Percentiles rank a stretch among this genome's conserved stretches.
These are phyloP conservation scores for Eupeodes corollae DNA, from an alignment of 1,140 invertebrate genomes.

Conservation along the genomic window DNA sequence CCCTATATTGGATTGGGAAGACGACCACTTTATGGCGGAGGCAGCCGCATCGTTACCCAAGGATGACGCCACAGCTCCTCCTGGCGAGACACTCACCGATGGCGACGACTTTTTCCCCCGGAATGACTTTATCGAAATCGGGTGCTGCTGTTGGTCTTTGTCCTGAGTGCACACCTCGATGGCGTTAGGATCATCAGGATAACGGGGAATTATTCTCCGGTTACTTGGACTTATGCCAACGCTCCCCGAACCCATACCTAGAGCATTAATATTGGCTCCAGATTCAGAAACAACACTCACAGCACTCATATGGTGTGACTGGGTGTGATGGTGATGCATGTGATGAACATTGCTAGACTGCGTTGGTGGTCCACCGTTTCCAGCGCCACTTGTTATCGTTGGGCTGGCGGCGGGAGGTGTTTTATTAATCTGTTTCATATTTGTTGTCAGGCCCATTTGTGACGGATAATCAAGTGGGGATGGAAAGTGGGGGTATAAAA, in stretches of 20 bases:
- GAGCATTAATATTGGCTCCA: not conserved
- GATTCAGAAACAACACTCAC: not conserved
- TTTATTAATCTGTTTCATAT: not conserved
- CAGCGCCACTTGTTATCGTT: not conserved
- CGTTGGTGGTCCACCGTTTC: not conserved
- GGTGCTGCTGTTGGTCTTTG: conserved; percentile 13
- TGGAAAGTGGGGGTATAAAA: not conserved
- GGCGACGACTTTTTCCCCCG: not conserved
- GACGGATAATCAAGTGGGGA: conserved; percentile 1
- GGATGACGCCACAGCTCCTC: conserved; percentile 15
- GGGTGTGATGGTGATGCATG: conserved; percentile 2
- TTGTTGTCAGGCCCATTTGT: conserved; percentile 1
- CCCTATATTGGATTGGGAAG: conserved; percentile 9
- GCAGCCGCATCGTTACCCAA: not conserved
- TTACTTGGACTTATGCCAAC: not conserved
- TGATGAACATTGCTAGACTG: not conserved
- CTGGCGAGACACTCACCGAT: conserved; percentile 9
- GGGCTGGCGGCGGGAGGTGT: not conserved
- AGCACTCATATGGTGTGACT: conserved; percentile 4
- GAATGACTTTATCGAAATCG: conserved; percentile 1
- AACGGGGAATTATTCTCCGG: conserved; percentile 19
- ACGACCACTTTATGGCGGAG: conserved; percentile 8
- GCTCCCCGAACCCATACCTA: not conserved
- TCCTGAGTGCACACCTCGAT: conserved; percentile 23
- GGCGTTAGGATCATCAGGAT: conserved; percentile 32